phyloP scores from a whole-genome alignment of 2,797 vertebrate species.

The Lophotriccus pileatus region DNA sequence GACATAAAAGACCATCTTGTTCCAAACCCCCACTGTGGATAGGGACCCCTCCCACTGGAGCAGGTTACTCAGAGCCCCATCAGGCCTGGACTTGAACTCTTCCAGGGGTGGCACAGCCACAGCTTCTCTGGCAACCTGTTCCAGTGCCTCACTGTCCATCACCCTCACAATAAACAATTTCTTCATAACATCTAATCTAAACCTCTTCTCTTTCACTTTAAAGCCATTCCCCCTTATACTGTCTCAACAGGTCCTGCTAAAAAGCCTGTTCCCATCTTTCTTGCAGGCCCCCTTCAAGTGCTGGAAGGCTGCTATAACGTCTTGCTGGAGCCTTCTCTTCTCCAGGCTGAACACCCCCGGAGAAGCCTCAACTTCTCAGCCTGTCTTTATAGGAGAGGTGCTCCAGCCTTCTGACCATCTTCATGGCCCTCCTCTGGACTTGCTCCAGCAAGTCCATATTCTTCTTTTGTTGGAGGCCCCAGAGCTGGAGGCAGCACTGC shows the following conservation, averaged over 20 bases:
- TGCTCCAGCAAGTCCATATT: not conserved
- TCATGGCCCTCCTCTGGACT: not conserved
- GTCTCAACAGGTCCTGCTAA: not conserved
- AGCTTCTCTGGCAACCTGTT: not conserved
- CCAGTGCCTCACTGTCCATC: not conserved
- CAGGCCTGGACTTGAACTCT: not conserved
- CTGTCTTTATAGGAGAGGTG: not conserved
- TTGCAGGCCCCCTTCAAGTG: not conserved
- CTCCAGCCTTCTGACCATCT: not conserved
- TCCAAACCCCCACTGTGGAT: not conserved
- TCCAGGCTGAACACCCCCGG: not conserved
- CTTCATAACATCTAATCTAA: not conserved
- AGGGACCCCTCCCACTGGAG: not conserved
- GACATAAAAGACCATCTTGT: not conserved
- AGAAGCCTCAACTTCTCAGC: not conserved
- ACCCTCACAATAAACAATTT: not conserved
- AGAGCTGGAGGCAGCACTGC: not conserved
- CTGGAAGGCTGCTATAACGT: not conserved
- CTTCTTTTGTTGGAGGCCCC: not conserved
- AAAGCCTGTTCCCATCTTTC: not conserved
- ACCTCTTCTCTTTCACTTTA: not conserved
- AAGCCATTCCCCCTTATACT: not conserved
- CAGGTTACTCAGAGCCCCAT: not conserved
- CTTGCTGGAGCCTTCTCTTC: not conserved
- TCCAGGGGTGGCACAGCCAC: not conserved